Percentiles rank a stretch among this genome's conserved stretches.
phyloP scores from a whole-genome alignment of 37 sponge, comb jelly and placozoan genomes.

The Aphrocallistes beatrix region DNA sequence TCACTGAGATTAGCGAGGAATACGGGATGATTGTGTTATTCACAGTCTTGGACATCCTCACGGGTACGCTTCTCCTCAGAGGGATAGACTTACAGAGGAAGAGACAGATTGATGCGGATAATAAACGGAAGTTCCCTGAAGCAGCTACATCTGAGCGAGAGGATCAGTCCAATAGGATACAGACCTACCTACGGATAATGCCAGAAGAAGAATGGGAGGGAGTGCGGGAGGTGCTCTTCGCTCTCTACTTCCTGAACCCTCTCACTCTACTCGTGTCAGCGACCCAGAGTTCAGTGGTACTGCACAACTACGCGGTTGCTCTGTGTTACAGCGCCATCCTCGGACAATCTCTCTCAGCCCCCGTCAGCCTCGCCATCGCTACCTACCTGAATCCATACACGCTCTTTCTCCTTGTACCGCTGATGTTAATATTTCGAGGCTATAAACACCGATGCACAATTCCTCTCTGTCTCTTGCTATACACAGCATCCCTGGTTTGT shows the following conservation, averaged over 20 bases:
- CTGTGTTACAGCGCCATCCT: neutral
- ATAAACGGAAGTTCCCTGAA: neutral
- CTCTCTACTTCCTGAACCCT: neutral
- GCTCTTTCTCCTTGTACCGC: constrained; percentile 64
- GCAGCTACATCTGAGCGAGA: too few relatives aligned
- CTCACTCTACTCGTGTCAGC: neutral
- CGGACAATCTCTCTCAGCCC: constrained; percentile 40
- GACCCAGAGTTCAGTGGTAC: neutral
- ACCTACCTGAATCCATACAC: constrained; percentile 79
- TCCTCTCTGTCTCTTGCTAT: neutral
- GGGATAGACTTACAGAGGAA: neutral
- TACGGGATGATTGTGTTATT: neutral
- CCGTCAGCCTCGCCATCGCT: constrained; percentile 51
- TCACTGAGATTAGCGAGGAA: neutral
- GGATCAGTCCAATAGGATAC: neutral
- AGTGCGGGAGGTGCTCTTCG: neutral
- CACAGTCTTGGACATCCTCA: neutral
- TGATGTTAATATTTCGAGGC: constrained; percentile 26
- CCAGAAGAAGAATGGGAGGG: neutral
- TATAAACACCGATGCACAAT: neutral
- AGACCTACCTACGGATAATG: neutral
- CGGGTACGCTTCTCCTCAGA: neutral
- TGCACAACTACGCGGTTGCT: neutral
- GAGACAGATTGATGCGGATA: neutral
- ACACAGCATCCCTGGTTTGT: neutral